These are phyloP conservation scores for Aphis gossypii DNA, from an alignment of 1,140 invertebrate genomes.

Conservation along the genomic window DNA sequence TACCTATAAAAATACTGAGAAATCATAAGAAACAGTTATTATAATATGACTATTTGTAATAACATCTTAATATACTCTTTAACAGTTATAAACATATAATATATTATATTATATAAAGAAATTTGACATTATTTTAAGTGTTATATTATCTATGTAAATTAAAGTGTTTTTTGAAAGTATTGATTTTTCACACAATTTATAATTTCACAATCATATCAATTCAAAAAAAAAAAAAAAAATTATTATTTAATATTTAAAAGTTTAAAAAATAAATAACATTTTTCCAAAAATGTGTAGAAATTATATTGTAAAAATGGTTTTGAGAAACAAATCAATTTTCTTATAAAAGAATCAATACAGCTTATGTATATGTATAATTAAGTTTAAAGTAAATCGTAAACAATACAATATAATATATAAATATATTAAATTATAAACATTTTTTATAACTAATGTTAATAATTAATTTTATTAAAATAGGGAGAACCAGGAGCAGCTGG, in stretches of 20 bases:
- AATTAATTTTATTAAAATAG: conserved; percentile 32
- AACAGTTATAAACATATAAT: no score
- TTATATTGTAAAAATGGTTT: background rate
- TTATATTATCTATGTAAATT: background rate
- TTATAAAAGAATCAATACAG: background rate
- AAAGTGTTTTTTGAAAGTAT: background rate
- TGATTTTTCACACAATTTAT: background rate
- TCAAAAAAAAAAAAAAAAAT: background rate
- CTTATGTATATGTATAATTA: background rate
- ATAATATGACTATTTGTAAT: no score
- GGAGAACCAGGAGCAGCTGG: conserved; percentile 72
- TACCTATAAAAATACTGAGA: no score
- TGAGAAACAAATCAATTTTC: background rate
- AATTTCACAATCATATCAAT: no score
- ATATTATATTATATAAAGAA: background rate
- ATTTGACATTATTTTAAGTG: background rate
- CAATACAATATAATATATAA: background rate
- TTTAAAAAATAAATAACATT: background rate
- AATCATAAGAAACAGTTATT: no score
- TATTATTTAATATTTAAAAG: background rate
- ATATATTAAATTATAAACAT: background rate
- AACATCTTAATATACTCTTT: no score
- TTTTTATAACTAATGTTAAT: background rate
- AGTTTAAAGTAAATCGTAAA: background rate
- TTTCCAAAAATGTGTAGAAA: background rate